Percentiles rank a stretch among this genome's conserved stretches.
Conservation (phyloP, 2,113 vertebrate genomes). For the Gila orcuttii region DNA sequence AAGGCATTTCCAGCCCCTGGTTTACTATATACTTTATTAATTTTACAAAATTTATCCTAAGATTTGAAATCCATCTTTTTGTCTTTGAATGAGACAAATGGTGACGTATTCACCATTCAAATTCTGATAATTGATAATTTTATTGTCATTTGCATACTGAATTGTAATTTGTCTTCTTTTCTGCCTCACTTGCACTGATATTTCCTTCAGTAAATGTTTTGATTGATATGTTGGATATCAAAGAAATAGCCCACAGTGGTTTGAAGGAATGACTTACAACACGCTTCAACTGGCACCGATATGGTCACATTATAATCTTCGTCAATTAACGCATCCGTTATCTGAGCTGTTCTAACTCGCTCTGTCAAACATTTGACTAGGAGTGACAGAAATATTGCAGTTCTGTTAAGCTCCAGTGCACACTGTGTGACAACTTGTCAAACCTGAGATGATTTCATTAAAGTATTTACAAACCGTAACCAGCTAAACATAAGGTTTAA, state of each 20-base stretch:
- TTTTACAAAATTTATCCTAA: not conserved
- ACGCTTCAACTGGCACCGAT: conserved; percentile 1
- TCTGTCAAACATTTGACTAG: conserved; percentile 34
- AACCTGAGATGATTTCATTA: conserved; percentile 20
- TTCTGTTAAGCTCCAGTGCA: conserved; percentile 5
- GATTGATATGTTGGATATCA: conserved; percentile 14
- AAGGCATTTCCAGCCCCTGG: not conserved
- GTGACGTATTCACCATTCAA: not conserved
- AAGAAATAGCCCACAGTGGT: not conserved
- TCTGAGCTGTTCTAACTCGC: not conserved
- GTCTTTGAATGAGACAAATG: not conserved
- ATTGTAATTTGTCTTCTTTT: not conserved
- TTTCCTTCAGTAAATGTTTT: conserved; percentile 10
- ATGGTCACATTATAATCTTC: conserved; percentile 26
- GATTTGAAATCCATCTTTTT: not conserved
- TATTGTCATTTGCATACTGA: not conserved
- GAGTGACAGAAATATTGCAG: conserved; percentile 29
- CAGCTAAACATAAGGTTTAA: not conserved
- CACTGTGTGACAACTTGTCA: conserved; percentile 14
- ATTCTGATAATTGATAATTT: not conserved
- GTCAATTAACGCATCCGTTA: conserved; percentile 13
- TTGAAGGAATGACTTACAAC: not conserved
- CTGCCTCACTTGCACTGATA: not conserved
- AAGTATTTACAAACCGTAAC: not conserved
- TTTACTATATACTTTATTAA: not conserved